phyloP scores from a whole-genome alignment of 2,888 invertebrate genomes.

The Chrysolina americana region DNA sequence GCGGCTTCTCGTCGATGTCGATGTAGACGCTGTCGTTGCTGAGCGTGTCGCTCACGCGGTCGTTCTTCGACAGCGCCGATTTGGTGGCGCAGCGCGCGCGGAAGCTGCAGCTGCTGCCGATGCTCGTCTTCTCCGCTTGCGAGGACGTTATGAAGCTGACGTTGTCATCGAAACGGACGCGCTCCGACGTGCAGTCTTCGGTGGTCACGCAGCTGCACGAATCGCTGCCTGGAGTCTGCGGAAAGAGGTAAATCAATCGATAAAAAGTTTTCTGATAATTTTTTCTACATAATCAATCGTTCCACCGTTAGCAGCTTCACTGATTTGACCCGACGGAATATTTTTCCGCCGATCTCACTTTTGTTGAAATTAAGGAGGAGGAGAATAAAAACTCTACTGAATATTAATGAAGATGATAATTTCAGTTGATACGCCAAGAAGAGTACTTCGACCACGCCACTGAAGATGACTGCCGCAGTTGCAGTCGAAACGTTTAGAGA shows the following conservation, averaged over 20 bases:
- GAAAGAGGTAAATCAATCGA: too few species aligned
- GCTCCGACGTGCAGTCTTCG: slow-evolving; percentile 75
- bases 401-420: too few species aligned
- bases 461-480: too few species aligned
- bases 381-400: too few species aligned
- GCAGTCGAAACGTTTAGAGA: too few species aligned
- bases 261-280: neutral
- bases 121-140: slow-evolving; percentile 67
- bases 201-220: slow-evolving; percentile 68
- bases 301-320: too few species aligned
- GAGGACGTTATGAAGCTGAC: slow-evolving; percentile 73
- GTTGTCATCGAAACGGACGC: slow-evolving; percentile 78
- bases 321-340: too few species aligned
- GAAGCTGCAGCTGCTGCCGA: slow-evolving; percentile 68
- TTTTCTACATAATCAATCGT: too few species aligned
- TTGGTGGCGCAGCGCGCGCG: slow-evolving; percentile 60
- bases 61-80: slow-evolving; percentile 27
- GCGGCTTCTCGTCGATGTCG: slow-evolving; percentile 64
- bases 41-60: slow-evolving; percentile 58
- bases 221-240: slow-evolving; percentile 68
- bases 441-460: too few species aligned
- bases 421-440: too few species aligned
- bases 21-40: slow-evolving; percentile 67
- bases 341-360: too few species aligned
- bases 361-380: too few species aligned